Base-by-base conservation (phyloP, 2,113 vertebrate genomes). In the Chlorodrepanis virens region DNA sequence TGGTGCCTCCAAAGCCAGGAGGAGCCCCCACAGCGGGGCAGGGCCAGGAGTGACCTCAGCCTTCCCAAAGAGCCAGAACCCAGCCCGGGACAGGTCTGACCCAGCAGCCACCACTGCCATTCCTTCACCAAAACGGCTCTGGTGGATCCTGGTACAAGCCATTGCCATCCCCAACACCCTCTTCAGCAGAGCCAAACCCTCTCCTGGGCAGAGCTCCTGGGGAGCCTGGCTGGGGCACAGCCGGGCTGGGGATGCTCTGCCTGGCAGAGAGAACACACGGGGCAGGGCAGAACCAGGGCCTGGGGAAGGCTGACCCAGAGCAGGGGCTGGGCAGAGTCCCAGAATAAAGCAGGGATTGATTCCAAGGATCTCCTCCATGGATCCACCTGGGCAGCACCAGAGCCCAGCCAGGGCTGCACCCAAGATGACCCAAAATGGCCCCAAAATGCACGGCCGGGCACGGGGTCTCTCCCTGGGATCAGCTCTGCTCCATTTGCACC, bases 61-160 rank as follows among this genome's bases (percentile, higher is more conserved):
- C 65, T 29, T 19, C 45, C 54, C 29, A 23, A 5, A 5, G 33
- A 13, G 59, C 3, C 71, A 56, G 35, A n/a, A 11, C 24, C 12
- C 67, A 22, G 17, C 23, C 5, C 3, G 2, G 5, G 44, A 0
- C 17, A 17, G 2, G 0, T 2, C 54, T 10, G 1, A 12, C 49
- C 33, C 10, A 3, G 8, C 44, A 31, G 33, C 5, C 40, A 20
- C 0, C 53, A 4, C 2, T 9, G 37, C 8, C 39, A 1, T 5
- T 21, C 31, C 35, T 31, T 11, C 4, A 16, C 13, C 9, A 17
- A 21, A 19, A 29, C 3, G 11, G 12, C 7, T 5, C 65, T 2
- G 16, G 24, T 1, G 3, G n/a, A 2, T 10, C n/a, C 28, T 1
- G 22, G 12, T 5, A 28, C 22, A 5, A 50, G 17, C 35, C n/a